phyloP scores from a whole-genome alignment of 2,113 vertebrate species.

The Ailuropoda melanoleuca region DNA sequence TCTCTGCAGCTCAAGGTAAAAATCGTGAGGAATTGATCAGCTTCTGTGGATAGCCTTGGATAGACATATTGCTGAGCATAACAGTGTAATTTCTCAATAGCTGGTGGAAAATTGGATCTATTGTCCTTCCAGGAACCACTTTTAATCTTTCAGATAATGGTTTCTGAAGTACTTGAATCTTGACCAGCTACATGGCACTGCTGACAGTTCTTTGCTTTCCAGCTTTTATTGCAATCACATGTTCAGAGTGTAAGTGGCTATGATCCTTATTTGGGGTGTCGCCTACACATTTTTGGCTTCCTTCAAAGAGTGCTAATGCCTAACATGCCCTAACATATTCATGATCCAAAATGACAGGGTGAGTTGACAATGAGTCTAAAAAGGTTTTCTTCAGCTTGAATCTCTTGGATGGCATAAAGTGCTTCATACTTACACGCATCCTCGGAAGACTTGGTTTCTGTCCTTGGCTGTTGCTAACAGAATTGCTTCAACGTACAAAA shows the following conservation, averaged over 20 bases:
- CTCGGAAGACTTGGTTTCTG: constrained; percentile 86
- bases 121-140: constrained; percentile 87
- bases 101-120: constrained; percentile 92
- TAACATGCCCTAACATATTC: constrained; percentile 93
- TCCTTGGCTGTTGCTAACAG: constrained; percentile 95
- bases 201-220: constrained; percentile 83
- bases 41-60: constrained; percentile 89
- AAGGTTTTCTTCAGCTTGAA: constrained; percentile 93
- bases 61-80: constrained; percentile 96
- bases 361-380: constrained; percentile 89
- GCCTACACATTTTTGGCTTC: constrained; percentile 93
- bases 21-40: constrained; percentile 92
- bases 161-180: constrained; percentile 84
- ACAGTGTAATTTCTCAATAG: constrained; percentile 95
- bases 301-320: constrained; percentile 92
- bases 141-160: constrained; percentile 92
- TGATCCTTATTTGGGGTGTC: constrained; percentile 96
- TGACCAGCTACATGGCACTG: constrained; percentile 83
- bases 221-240: constrained; percentile 92
- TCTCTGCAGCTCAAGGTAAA: constrained; percentile 94
- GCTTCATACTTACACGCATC: constrained; percentile 82
- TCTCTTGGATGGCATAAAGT: constrained; percentile 95
- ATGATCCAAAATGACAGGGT: neutral
- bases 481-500: constrained; percentile 95
- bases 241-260: constrained; percentile 94